Base-by-base conservation (phyloP, 1,140 invertebrate species). In the Drosophila simulans region DNA sequence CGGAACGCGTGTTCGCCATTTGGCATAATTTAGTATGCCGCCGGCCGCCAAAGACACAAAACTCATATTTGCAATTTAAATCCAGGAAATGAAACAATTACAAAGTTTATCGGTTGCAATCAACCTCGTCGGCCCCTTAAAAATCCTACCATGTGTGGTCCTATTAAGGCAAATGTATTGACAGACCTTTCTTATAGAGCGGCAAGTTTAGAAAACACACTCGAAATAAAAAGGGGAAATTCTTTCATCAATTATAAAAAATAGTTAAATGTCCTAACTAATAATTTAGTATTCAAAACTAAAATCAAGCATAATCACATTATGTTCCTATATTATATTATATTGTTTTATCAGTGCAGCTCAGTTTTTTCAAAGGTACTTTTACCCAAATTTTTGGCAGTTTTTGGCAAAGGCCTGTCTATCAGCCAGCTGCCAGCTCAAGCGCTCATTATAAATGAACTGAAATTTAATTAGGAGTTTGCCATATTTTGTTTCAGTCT, bases 81-180 rank as follows among this genome's bases (percentile, higher is more conserved):
- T 91, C 77, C 83, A 54, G 75, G 83, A 91, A 91, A 91, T 91
- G 58, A 91, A 91, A 91, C 90, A 91, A 91, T 91, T 91, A 91
- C 86, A 77, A 81, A 85, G 69, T 90, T 91, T 91, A 85, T 90
- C 86, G 80, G 62, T 39, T 74, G 77, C 84, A 82, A 88, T 88
- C 83, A 88, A 74, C 35, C 63, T 46, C 40, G 4, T 53, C 37
- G 17, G 5, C 1, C 31, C n/a, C 15, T 46, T 7, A 0, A 46
- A 13, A 34, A 46, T 25, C 65, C 34, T 2, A 11, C 22, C 63
- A 77, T 60, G 74, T 77, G 68, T 70, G 68, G 8, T 4, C 0
- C 10, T 20, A 10, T 12, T 45, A 11, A 45, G 20, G 15, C 2
- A 17, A n/a, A 42, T 42, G 15, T 42, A 42, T 15, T 15, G 40